A percentile compares a stretch with the other conserved stretches of the same genome.
phyloP scores from a whole-genome alignment of 2,113 vertebrate species.

The Colaptes auratus region DNA sequence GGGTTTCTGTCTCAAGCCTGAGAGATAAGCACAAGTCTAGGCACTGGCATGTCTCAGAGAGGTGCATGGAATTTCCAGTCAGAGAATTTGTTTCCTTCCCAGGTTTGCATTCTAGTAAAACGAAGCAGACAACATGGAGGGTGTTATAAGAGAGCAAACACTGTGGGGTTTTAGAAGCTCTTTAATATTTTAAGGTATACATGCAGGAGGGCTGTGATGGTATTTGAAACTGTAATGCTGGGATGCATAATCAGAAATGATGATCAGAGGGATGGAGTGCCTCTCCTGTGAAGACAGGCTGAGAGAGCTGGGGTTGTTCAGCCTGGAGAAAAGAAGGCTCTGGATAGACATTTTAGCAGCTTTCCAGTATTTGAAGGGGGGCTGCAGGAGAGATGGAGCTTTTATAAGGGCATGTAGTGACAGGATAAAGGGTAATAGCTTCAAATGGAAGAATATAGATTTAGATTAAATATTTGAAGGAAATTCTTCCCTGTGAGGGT shows the following conservation, averaged over 20 bases:
- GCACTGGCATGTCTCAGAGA: not conserved
- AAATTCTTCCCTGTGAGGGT: too few relatives aligned
- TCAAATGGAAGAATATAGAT: too few relatives aligned
- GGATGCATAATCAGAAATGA: not conserved
- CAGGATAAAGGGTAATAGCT: too few relatives aligned
- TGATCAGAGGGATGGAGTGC: too few relatives aligned
- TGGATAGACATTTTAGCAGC: too few relatives aligned
- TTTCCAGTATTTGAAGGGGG: too few relatives aligned
- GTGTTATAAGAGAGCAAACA: not conserved
- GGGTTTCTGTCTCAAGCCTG: not conserved
- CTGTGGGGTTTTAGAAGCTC: not conserved
- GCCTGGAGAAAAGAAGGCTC: too few relatives aligned
- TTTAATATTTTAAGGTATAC: not conserved
- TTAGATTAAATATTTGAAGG: too few relatives aligned
- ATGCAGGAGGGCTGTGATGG: not conserved
- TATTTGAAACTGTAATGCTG: not conserved
- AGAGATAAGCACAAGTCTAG: not conserved
- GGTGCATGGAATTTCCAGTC: not conserved
- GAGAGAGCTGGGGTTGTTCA: too few relatives aligned
- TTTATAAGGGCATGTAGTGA: too few relatives aligned
- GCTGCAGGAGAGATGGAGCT: too few relatives aligned
- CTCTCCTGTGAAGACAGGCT: too few relatives aligned
- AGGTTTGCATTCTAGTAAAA: not conserved
- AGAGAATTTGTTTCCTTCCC: not conserved
- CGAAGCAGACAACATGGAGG: not conserved